phyloP scores from a whole-genome alignment of 2,113 vertebrate species.

The Xenopus tropicalis region UCB_Xtro_10.0 CM004450.2:41669001-41669500 shows the following conservation, averaged over 20 bases:
- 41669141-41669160: slow-evolving; percentile 9
- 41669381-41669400: no score
- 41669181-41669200: not conserved
- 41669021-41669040: not conserved
- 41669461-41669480: no score
- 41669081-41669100: not conserved
- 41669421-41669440: no score
- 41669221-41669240: slow-evolving; percentile 8
- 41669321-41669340: no score
- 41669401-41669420: no score
- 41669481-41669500: no score
- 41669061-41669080: not conserved
- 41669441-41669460: no score
- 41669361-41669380: no score
- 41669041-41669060: slow-evolving; percentile 5
- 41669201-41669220: slow-evolving; percentile 19
- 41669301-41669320: slow-evolving; percentile 4
- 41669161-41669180: slow-evolving; percentile 12
- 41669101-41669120: slow-evolving; percentile 1
- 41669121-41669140: not conserved
- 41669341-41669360: no score
- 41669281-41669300: not conserved
- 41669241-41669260: not conserved
- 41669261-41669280: not conserved
- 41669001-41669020: not conserved